A percentile compares a stretch with the other conserved stretches of the same genome.
These are phyloP conservation scores for Salmo trutta DNA, from an alignment of 2,797 vertebrate species.

Conservation along the genomic window DNA sequence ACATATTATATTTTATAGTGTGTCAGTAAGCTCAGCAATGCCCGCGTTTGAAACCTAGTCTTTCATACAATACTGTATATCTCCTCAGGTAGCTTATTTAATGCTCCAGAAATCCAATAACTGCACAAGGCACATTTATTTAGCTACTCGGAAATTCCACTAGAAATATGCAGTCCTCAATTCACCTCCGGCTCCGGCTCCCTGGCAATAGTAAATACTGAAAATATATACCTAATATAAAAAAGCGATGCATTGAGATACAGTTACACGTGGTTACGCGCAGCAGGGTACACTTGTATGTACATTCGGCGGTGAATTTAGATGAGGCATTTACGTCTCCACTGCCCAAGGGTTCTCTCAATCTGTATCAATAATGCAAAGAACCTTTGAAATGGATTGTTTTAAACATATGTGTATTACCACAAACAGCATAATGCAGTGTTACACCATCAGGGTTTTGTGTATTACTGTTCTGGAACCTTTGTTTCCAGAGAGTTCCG, in stretches of 20 bases:
- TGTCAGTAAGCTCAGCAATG: not conserved
- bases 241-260: constrained; percentile 40
- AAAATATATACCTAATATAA: constrained; percentile 44
- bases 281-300: constrained; percentile 40
- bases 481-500: not conserved
- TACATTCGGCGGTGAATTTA: constrained; percentile 65
- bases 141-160: constrained; percentile 41
- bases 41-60: not conserved
- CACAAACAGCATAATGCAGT: constrained; percentile 54
- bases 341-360: constrained; percentile 64
- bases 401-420: constrained; percentile 75
- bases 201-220: constrained; percentile 7
- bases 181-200: constrained; percentile 25
- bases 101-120: constrained; percentile 38
- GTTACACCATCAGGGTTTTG: constrained; percentile 3
- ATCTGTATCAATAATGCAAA: constrained; percentile 78
- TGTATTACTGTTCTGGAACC: not conserved
- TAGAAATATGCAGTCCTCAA: constrained; percentile 35
- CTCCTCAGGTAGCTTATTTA: constrained; percentile 19
- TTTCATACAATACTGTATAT: constrained; percentile 1
- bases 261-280: constrained; percentile 42
- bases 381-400: constrained; percentile 81
- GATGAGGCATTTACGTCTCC: constrained; percentile 73
- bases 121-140: constrained; percentile 24
- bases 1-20: constrained; percentile 4